Evolutionary conservation across 2,888 invertebrate genomes (phyloP), one percentile per base, ranked within the genome.

Genomic region (Chaetogeoica ovagalla): DNA sequence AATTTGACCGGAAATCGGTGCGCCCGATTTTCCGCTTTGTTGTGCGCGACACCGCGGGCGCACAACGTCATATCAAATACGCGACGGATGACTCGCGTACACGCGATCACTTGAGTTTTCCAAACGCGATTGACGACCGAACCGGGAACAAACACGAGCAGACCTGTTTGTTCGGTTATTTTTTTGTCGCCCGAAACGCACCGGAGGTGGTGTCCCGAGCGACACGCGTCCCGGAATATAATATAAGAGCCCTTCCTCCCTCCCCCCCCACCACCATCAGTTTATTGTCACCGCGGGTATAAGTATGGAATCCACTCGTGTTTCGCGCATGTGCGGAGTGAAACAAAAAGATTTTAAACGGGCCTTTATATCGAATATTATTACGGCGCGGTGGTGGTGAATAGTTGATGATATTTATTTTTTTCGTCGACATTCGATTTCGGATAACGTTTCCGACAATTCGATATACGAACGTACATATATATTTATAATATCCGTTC

Each of bases 311-410:
- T 71, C 57, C 57, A 39, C n/a, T 71, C 70, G 30, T 71, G n/a
- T 71, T 5, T 30, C 57, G 39, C 21, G 57, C 15, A n/a, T 30
- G 30, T 30, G 30, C 11, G 57, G 55, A n/a, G 30, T 17, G 70
- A 71, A 71, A 71, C 70, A 71, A 71, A 39, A 39, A 15, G 70
- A 71, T 55, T 57, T 55, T 19, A 11, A 37, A 57, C 57, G 37
- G 5, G 6, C 43, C 7, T 43, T 9, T 43, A 37, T 48, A 48
- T 48, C 11, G 48, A 11, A 48, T 9, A 9, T 43, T 43, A 55
- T 37, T 48, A 23, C n/a, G 68, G 48, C 48, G 48, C 19, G 48
- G n/a, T n/a, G n/a, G n/a, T n/a, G 30, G 30, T 30, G 57, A 55
- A 39, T 71, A 37, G 57, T 71, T n/a, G 70, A 39, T 55, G 21